Percentiles rank a stretch among this genome's conserved stretches.
phyloP scores from a whole-genome alignment of 2,888 invertebrate genomes.

The Eupeodes luniger region DNA sequence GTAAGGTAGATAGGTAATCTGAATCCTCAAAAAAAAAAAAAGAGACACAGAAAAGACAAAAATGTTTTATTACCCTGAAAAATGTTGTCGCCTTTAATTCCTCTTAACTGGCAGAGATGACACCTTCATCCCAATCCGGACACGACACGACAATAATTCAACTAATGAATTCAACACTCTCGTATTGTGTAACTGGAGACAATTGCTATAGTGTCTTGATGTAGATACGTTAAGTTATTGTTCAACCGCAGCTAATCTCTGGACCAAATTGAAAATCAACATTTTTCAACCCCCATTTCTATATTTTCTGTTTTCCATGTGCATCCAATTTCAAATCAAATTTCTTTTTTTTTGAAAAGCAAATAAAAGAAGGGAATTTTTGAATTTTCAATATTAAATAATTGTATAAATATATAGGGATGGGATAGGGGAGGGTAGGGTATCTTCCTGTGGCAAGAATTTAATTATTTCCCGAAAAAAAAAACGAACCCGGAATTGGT shows the following conservation, averaged over 20 bases:
- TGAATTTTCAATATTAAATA: conserved; percentile 57
- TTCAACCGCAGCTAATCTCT: conserved; percentile 72
- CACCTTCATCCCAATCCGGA: conserved; percentile 44
- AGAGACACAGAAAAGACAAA: background rate
- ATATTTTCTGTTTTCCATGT: conserved; percentile 3
- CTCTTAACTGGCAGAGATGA: conserved; percentile 56
- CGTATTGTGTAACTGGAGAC: conserved; percentile 67
- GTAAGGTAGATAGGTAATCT: conserved; percentile 39
- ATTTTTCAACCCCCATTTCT: conserved; percentile 2
- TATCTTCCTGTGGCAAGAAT: conserved; percentile 59
- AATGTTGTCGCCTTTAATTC: conserved; percentile 57
- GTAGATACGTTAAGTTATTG: conserved; percentile 23
- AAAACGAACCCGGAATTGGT: conserved; percentile 17
- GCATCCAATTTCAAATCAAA: conserved; percentile 66
- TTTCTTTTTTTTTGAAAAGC: conserved; percentile 38
- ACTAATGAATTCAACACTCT: conserved; percentile 67
- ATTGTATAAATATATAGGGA: conserved; percentile 13
- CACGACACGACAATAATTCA: conserved; percentile 41
- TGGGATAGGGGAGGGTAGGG: background rate
- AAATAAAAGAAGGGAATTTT: conserved; percentile 36
- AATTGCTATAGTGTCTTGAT: conserved; percentile 46
- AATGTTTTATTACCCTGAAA: conserved; percentile 38
- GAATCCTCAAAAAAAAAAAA: conserved; percentile 48
- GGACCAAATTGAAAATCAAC: conserved; percentile 41
- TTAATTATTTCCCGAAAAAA: conserved; percentile 34